phyloP scores from a whole-genome alignment of 2,888 invertebrate species.

The Ceriagrion tenellum region DNA sequence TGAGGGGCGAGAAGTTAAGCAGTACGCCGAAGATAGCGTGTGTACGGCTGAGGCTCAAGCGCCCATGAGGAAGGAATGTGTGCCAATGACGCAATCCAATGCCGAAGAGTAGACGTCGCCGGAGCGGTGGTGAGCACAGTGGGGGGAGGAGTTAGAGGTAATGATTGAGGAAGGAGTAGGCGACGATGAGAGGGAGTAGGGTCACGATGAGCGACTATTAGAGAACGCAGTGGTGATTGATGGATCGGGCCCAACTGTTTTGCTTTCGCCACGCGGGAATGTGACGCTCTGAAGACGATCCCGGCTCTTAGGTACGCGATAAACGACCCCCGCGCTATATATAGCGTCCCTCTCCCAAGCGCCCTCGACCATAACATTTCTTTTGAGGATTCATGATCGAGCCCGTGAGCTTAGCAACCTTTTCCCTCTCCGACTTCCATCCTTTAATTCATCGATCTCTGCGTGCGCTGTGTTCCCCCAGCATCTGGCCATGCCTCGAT shows the following conservation, averaged over 20 bases:
- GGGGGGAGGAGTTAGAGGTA: not conserved
- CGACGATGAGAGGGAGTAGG: not conserved
- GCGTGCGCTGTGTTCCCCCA: not conserved
- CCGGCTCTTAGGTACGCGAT: not conserved
- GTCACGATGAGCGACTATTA: slow-evolving; percentile 17
- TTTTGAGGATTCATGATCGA: not conserved
- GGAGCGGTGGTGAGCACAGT: not conserved
- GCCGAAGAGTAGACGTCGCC: not conserved
- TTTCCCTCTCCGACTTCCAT: not conserved
- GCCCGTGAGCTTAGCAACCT: slow-evolving; percentile 18
- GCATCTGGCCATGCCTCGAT: not conserved
- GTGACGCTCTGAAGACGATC: slow-evolving; percentile 36
- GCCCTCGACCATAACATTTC: slow-evolving; percentile 39
- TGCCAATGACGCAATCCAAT: slow-evolving; percentile 43
- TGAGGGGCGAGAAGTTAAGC: not conserved
- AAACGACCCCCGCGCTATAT: slow-evolving; percentile 30
- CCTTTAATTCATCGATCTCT: not conserved
- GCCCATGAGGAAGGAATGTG: slow-evolving; percentile 51
- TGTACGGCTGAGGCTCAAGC: not conserved
- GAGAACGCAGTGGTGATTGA: not conserved
- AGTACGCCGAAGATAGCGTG: not conserved
- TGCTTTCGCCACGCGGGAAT: slow-evolving; percentile 29
- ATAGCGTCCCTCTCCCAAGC: not conserved
- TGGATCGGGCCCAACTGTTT: slow-evolving; percentile 31
- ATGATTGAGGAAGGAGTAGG: not conserved